Conservation (phyloP, 2,113 vertebrate genomes). For the Malurus elegans region DNA sequence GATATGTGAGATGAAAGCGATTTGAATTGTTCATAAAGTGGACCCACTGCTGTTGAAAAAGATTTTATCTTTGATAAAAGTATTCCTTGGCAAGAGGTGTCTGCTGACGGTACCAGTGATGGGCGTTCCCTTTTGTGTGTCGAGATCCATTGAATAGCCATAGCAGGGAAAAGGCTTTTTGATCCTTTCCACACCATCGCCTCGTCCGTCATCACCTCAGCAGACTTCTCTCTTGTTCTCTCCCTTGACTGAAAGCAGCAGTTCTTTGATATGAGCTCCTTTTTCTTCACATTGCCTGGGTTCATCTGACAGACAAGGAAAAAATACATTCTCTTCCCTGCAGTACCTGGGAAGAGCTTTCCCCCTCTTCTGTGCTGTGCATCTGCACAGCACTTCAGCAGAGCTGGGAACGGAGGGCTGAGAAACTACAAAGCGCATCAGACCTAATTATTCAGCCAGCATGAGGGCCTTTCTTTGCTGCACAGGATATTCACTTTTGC, state of each 20-base stretch:
- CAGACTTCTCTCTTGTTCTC: not conserved
- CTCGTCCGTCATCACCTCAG: not conserved
- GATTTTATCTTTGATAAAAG: not conserved
- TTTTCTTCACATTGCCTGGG: not conserved
- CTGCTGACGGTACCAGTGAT: not conserved
- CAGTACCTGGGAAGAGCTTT: slow-evolving; percentile 18
- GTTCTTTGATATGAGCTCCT: not conserved
- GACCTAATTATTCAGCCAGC: slow-evolving; percentile 34
- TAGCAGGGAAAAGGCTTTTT: not conserved
- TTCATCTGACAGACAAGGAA: not conserved
- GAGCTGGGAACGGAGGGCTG: not conserved
- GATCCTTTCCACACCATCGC: not conserved
- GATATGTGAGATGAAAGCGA: not conserved
- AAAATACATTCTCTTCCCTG: not conserved
- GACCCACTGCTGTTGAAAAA: not conserved
- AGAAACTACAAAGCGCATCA: slow-evolving; percentile 19
- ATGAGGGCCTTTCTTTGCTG: slow-evolving; percentile 7
- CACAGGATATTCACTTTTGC: not conserved
- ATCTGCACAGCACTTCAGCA: not conserved
- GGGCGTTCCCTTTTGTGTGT: slow-evolving; percentile 2
- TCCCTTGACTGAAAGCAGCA: not conserved
- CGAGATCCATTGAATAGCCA: not conserved
- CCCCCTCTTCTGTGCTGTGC: not conserved
- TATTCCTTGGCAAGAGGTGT: not conserved
- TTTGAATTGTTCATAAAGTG: not conserved